Percentiles rank a stretch among this genome's conserved stretches.
Evolutionary conservation across 2,888 invertebrate genomes (phyloP).

Genomic region (Harpalus rufipes): DNA sequence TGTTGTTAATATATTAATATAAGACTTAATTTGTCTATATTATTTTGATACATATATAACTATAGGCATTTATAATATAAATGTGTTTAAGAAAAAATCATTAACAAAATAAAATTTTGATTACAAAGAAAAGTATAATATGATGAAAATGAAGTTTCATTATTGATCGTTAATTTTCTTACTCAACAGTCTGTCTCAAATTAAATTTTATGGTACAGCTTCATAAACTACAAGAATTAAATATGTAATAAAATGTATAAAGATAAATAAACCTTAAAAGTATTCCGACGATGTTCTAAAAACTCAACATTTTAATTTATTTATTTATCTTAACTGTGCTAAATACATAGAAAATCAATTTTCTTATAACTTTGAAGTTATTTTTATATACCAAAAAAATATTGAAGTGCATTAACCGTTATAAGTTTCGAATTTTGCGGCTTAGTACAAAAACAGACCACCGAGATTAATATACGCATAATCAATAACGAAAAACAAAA

Average conservation of each 20-base stretch:
- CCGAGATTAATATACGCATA: background rate
- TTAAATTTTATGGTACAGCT: background rate
- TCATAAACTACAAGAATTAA: no score
- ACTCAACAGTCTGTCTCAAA: background rate
- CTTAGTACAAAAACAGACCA: background rate
- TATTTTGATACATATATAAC: background rate
- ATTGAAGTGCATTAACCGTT: slow-evolving; percentile 9
- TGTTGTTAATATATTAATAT: background rate
- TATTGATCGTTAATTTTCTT: background rate
- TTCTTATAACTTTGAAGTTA: slow-evolving; percentile 15
- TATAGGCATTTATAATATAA: no score
- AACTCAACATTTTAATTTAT: slow-evolving; percentile 12
- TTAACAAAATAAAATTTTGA: no score
- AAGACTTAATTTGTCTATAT: background rate
- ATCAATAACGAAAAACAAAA: slow-evolving; percentile 31
- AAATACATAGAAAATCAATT: slow-evolving; percentile 18
- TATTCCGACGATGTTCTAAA: slow-evolving; percentile 1
- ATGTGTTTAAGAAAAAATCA: no score
- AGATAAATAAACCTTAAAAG: slow-evolving; percentile 20
- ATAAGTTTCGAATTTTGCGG: slow-evolving; percentile 34
- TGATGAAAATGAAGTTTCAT: background rate
- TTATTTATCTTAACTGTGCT: slow-evolving; percentile 10
- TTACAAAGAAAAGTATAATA: background rate
- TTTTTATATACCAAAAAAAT: background rate
- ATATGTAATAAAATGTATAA: background rate